A percentile compares a stretch with the other conserved stretches of the same genome.
phyloP scores from a whole-genome alignment of 35 echinoderm and acorn worm genomes.

The Diadema setosum region DNA sequence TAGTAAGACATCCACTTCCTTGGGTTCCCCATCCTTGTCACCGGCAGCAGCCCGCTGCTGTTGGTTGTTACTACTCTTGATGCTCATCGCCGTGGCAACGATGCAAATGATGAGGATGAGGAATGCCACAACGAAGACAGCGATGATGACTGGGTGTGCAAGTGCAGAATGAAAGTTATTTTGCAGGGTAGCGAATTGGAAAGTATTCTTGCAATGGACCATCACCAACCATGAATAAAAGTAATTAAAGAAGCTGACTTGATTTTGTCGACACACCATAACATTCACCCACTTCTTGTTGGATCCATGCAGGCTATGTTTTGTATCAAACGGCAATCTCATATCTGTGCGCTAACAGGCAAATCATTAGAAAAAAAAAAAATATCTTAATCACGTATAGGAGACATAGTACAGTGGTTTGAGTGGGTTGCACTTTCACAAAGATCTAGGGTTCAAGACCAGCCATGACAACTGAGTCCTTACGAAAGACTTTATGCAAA shows the following conservation, averaged over 20 bases:
- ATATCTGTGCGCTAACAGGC: no score
- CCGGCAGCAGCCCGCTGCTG: background rate
- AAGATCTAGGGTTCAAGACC: background rate
- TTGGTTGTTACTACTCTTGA: background rate
- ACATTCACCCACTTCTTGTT: background rate
- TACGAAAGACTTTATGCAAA: no score
- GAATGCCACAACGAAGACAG: constrained; percentile 16
- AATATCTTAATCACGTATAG: no score
- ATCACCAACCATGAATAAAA: background rate
- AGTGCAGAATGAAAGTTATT: background rate
- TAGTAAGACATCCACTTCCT: background rate
- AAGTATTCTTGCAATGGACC: no score
- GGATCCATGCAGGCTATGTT: background rate
- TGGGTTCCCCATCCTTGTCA: background rate
- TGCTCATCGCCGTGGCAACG: background rate
- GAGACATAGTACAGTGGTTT: background rate
- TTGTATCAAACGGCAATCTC: background rate
- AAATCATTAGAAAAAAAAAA: no score
- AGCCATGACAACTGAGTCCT: no score
- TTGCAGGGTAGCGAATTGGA: no score
- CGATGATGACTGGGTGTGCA: background rate
- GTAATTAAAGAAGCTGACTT: background rate
- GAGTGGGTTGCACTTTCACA: background rate
- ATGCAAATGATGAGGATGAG: constrained; percentile 9
- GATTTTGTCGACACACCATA: background rate